Percentiles rank a stretch among this genome's conserved stretches.
Evolutionary conservation across 2,888 invertebrate species (phyloP).

Genomic region (Spisula solida): DNA sequence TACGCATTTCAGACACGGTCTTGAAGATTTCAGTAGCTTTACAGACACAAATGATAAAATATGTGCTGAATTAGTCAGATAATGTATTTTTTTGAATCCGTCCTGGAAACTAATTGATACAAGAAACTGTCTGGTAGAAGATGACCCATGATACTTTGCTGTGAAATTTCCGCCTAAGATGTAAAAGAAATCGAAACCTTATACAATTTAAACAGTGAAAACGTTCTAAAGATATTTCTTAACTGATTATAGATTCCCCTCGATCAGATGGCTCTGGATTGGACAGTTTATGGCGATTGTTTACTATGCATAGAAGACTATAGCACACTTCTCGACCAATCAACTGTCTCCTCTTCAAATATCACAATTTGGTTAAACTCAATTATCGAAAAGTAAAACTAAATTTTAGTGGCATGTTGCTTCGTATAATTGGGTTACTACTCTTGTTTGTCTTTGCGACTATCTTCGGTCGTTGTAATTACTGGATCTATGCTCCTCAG

Average conservation of each 20-base stretch:
- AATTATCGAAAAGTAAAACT: slow-evolving; percentile 52
- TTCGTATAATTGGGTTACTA: slow-evolving; percentile 56
- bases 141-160: slow-evolving; percentile 10
- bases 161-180: slow-evolving; percentile 3
- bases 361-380: slow-evolving; percentile 49
- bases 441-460: slow-evolving; percentile 63
- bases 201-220: slow-evolving; percentile 20
- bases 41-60: slow-evolving; percentile 22
- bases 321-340: slow-evolving; percentile 13
- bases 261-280: neutral
- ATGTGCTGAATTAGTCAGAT: neutral
- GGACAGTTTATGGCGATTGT: slow-evolving; percentile 40
- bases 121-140: slow-evolving; percentile 2
- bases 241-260: neutral
- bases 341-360: slow-evolving; percentile 29
- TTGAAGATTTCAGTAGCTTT: neutral
- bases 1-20: neutral
- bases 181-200: slow-evolving; percentile 24
- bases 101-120: slow-evolving; percentile 10
- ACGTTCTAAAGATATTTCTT: neutral
- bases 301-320: neutral
- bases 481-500: slow-evolving; percentile 56
- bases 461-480: slow-evolving; percentile 48
- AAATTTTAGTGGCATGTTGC: slow-evolving; percentile 65
- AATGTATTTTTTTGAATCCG: slow-evolving; percentile 24